Percentiles rank a stretch among this genome's conserved stretches.
Evolutionary conservation across 2,888 invertebrate genomes (phyloP).

Genomic region (Drosophila limbata): DNA sequence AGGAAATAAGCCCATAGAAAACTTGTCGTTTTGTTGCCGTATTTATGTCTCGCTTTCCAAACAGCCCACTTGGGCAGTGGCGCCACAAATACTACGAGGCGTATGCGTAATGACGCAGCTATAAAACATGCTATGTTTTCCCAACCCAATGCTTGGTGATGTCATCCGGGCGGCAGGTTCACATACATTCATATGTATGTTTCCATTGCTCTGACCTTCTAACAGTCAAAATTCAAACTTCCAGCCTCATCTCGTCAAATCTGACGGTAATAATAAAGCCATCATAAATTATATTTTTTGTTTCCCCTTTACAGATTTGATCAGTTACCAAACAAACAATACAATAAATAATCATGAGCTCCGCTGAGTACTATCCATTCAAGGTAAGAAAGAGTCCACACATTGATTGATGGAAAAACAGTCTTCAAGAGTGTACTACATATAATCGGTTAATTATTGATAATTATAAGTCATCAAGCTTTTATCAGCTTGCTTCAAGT

Average conservation of each 20-base stretch:
- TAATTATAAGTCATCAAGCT: conserved; percentile 24
- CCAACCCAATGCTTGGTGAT: conserved; percentile 44
- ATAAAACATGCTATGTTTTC: conserved; percentile 44
- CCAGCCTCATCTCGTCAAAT: conserved; percentile 14
- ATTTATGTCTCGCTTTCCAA: conserved; percentile 12
- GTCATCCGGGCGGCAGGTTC: conserved; percentile 53
- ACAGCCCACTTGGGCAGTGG: conserved; percentile 24
- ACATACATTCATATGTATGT: conserved; percentile 5
- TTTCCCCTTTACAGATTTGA: conserved; percentile 63
- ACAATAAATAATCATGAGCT: conserved; percentile 87
- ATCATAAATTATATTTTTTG: conserved; percentile 46
- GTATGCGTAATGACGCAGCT: conserved; percentile 51
- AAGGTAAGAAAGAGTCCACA: conserved; percentile 88
- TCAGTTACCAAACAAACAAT: conserved; percentile 83
- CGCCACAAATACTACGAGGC: conserved; percentile 57
- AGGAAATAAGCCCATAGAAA: conserved; percentile 15
- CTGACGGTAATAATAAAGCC: conserved; percentile 22
- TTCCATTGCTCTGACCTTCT: conserved; percentile 44
- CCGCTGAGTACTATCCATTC: conserved; percentile 94
- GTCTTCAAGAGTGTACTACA: neutral
- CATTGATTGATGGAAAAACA: conserved; percentile 12
- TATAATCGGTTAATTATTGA: conserved; percentile 33
- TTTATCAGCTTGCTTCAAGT: conserved; percentile 33
- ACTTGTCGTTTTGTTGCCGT: conserved; percentile 11
- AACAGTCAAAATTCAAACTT: conserved; percentile 14